Evolutionary conservation across 2,113 vertebrate species (phyloP).

Genomic region (Coracopsis vasa): DNA sequence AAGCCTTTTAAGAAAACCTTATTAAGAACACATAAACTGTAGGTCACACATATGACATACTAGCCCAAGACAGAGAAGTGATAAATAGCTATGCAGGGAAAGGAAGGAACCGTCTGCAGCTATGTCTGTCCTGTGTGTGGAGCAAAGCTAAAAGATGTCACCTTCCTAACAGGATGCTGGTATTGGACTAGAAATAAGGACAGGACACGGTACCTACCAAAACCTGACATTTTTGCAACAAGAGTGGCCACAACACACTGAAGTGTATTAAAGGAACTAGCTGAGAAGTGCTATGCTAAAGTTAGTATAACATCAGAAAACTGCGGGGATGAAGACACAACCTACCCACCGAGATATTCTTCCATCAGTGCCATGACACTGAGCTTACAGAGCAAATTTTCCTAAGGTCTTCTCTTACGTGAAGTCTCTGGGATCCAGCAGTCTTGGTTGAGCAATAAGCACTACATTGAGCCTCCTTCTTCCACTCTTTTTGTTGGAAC

Average conservation of each 20-base stretch:
- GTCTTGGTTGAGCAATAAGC: neutral
- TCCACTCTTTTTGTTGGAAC: neutral
- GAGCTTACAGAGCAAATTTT: neutral
- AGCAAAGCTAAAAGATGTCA: neutral
- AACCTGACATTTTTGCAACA: neutral
- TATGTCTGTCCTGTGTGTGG: neutral
- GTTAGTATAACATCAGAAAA: neutral
- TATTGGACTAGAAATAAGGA: neutral
- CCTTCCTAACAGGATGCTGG: neutral
- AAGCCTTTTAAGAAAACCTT: neutral
- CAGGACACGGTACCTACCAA: fast-evolving
- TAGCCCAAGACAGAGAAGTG: neutral
- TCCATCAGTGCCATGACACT: neutral
- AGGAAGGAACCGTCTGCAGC: neutral
- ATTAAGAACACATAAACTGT: neutral
- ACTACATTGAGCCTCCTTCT: neutral
- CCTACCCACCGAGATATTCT: neutral
- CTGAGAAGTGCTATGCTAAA: neutral
- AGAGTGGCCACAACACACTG: fast-evolving
- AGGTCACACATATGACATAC: neutral
- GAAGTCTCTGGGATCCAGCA: neutral
- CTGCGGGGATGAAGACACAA: neutral
- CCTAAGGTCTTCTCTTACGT: neutral
- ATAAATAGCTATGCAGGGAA: neutral
- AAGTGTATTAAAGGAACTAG: neutral